Evolutionary conservation across 2,113 vertebrate genomes (phyloP).

Genomic region (Uria lomvia): DNA sequence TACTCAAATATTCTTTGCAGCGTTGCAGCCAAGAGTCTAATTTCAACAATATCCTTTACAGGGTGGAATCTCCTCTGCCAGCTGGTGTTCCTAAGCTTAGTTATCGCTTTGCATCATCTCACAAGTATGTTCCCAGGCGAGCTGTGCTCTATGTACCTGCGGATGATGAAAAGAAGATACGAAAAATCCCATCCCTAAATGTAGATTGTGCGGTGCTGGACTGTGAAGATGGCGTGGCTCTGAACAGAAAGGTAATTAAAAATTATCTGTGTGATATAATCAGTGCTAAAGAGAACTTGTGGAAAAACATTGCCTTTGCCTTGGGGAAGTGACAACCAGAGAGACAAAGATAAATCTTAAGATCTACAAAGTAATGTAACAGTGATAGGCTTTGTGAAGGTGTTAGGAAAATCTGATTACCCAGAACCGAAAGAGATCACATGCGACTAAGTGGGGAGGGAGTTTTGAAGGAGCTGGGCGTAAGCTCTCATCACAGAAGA

Average conservation of each 20-base stretch:
- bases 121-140: slow-evolving; percentile 86
- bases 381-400: slow-evolving; percentile 3
- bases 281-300: not conserved
- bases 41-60: slow-evolving; percentile 42
- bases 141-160: slow-evolving; percentile 95
- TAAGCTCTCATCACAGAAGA: not conserved
- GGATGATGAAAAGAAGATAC: slow-evolving; percentile 91
- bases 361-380: not conserved
- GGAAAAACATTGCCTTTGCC: not conserved
- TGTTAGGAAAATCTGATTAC: not conserved
- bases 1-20: not conserved
- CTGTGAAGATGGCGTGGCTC: slow-evolving; percentile 95
- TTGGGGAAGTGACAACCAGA: not conserved
- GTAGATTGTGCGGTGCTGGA: slow-evolving; percentile 94
- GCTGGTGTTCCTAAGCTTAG: slow-evolving; percentile 10
- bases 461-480: not conserved
- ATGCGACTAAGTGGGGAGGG: not conserved
- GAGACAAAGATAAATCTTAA: not conserved
- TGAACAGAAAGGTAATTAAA: slow-evolving; percentile 90
- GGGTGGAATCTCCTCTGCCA: slow-evolving; percentile 23
- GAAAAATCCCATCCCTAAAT: slow-evolving; percentile 85
- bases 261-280: not conserved
- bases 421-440: not conserved
- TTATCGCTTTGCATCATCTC: slow-evolving; percentile 40
- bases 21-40: not conserved